Evolutionary conservation across 2,888 invertebrate genomes (phyloP).

Genomic region (Drosophila macrospina): DNA sequence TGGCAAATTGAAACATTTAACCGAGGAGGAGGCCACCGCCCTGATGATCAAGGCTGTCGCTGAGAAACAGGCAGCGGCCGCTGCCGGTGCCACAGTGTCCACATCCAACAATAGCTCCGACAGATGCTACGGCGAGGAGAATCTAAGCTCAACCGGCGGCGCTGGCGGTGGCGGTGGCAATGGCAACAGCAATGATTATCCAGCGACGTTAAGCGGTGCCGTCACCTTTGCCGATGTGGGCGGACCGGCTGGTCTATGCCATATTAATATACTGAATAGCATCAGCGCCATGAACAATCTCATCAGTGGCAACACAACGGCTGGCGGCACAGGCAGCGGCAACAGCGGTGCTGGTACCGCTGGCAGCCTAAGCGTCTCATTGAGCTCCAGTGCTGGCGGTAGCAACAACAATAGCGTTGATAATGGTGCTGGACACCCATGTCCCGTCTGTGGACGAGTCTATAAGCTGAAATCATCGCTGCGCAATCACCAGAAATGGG

Average conservation of each 20-base stretch:
- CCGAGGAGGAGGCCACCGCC: constrained; percentile 81
- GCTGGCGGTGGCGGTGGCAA: constrained; percentile 43
- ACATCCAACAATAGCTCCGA: constrained; percentile 73
- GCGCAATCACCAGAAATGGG: constrained; percentile 94
- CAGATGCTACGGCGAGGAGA: constrained; percentile 78
- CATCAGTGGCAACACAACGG: constrained; percentile 79
- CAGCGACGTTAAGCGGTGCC: constrained; percentile 73
- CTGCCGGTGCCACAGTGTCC: constrained; percentile 47
- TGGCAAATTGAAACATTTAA: constrained; percentile 80
- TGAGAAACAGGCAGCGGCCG: constrained; percentile 73
- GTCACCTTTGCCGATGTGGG: constrained; percentile 81
- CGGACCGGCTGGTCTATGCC: constrained; percentile 78
- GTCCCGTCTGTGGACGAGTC: constrained; percentile 93
- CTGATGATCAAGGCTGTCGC: constrained; percentile 82
- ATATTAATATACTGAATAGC: constrained; percentile 83
- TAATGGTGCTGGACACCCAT: constrained; percentile 88
- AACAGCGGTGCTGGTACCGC: constrained; percentile 32
- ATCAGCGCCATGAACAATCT: constrained; percentile 84
- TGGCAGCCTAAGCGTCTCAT: constrained; percentile 11
- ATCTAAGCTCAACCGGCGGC: constrained; percentile 34
- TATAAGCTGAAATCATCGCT: constrained; percentile 95
- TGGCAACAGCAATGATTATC: constrained; percentile 75
- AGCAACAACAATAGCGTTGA: constrained; percentile 65
- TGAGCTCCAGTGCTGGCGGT: constrained; percentile 21
- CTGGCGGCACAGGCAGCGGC: constrained; percentile 38